These are phyloP conservation scores for Lasioglossum oenotherae DNA, from an alignment of 2,888 invertebrate species.

Conservation along the genomic window DNA sequence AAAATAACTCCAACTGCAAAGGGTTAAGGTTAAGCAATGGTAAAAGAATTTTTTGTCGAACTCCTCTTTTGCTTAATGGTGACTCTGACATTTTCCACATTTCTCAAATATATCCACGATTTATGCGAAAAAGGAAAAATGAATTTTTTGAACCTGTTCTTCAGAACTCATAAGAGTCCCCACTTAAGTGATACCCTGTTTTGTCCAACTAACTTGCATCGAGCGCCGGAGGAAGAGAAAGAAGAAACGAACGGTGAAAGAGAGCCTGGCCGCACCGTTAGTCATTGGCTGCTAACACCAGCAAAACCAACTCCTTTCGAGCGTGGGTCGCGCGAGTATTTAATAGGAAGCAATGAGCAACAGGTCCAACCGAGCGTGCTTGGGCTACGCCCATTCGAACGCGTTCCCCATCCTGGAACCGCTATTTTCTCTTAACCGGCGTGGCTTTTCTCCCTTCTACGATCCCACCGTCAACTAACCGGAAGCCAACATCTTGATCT, in stretches of 20 bases:
- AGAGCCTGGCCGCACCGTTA: slow-evolving; percentile 55
- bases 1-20: too few species aligned
- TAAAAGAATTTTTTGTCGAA: background rate
- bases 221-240: slow-evolving; percentile 33
- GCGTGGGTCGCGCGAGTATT: slow-evolving; percentile 74
- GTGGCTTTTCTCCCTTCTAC: slow-evolving; percentile 68
- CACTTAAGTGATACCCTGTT: background rate
- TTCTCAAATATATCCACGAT: background rate
- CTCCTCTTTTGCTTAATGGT: background rate
- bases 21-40: background rate
- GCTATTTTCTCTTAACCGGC: slow-evolving; percentile 69
- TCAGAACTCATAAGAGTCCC: background rate
- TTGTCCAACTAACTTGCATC: slow-evolving; percentile 16
- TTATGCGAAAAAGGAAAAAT: background rate
- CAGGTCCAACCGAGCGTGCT: slow-evolving; percentile 74
- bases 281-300: slow-evolving; percentile 70
- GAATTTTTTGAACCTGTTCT: background rate
- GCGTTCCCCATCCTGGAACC: slow-evolving; percentile 59
- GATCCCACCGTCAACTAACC: slow-evolving; percentile 28
- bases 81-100: too few species aligned
- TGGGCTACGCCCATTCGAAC: slow-evolving; percentile 76
- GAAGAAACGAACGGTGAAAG: slow-evolving; percentile 54
- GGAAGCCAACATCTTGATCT: slow-evolving; percentile 44
- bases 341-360: slow-evolving; percentile 79
- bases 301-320: slow-evolving; percentile 72